Percentiles rank a stretch among this genome's conserved stretches.
These are phyloP conservation scores for Isotomurus palustris DNA, from an alignment of 2,888 invertebrate genomes.

Conservation along the genomic window DNA sequence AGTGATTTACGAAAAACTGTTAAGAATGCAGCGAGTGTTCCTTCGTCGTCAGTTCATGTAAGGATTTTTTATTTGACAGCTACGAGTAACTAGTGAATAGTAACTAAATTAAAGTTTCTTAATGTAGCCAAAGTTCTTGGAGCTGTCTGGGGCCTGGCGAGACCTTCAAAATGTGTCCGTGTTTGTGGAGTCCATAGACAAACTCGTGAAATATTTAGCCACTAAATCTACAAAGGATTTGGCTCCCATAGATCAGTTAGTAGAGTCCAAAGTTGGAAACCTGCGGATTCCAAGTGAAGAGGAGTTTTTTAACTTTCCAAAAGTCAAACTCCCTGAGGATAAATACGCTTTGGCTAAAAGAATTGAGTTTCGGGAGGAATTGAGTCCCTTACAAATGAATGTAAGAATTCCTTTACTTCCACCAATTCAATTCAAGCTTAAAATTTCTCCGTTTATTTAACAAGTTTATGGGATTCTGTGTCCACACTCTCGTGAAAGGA, in stretches of 20 bases:
- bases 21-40: constrained; percentile 5
- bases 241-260: constrained; percentile 25
- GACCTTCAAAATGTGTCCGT: constrained; percentile 28
- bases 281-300: constrained; percentile 23
- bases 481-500: constrained; percentile 37
- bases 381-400: constrained; percentile 22
- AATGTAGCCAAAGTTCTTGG: constrained; percentile 33
- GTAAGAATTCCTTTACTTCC: constrained; percentile 14
- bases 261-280: constrained; percentile 12
- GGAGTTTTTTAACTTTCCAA: constrained; percentile 36
- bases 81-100: too few species aligned
- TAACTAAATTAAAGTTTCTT: constrained; percentile 2
- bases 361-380: constrained; percentile 25
- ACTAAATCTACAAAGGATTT: constrained; percentile 22
- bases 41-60: constrained; percentile 28
- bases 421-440: not conserved
- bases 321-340: constrained; percentile 20
- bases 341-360: constrained; percentile 21
- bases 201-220: constrained; percentile 15
- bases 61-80: too few species aligned
- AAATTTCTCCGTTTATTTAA: not conserved
- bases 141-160: constrained; percentile 30
- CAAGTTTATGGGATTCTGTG: constrained; percentile 40
- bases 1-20: constrained; percentile 13
- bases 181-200: constrained; percentile 22